phyloP scores from a whole-genome alignment of 2,888 invertebrate species.

The Megalurothrips usitatus region DNA sequence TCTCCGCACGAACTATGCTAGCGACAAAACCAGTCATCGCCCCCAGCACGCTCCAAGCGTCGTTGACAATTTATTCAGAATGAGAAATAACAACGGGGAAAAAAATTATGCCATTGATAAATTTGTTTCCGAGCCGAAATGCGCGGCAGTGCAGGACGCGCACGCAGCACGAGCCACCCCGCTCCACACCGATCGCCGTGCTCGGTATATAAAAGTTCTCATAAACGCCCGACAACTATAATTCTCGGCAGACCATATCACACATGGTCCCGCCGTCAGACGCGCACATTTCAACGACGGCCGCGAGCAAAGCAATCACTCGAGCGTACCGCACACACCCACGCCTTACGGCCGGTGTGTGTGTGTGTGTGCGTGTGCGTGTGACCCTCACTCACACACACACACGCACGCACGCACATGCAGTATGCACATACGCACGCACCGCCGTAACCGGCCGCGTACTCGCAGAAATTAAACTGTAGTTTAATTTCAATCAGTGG shows the following conservation, averaged over 20 bases:
- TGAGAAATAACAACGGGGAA: too few relatives aligned
- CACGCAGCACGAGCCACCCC: too few relatives aligned
- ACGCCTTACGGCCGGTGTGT: too few relatives aligned
- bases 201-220: neutral
- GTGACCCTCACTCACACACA: too few relatives aligned
- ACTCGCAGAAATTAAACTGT: neutral
- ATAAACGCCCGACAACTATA: neutral
- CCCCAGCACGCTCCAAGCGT: too few relatives aligned
- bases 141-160: too few relatives aligned
- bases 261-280: neutral
- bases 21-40: too few relatives aligned
- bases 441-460: neutral
- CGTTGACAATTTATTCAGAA: too few relatives aligned
- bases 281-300: too few relatives aligned
- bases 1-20: too few relatives aligned
- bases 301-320: neutral
- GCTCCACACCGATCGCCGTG: neutral
- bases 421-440: neutral
- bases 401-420: neutral
- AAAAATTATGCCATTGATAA: too few relatives aligned
- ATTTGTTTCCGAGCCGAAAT: too few relatives aligned
- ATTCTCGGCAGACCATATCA: neutral
- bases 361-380: neutral
- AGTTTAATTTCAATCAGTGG: conserved; percentile 20
- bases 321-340: neutral